Evolutionary conservation across 2,888 invertebrate species (phyloP).

Genomic region (Drosophila kanekoi): DNA sequence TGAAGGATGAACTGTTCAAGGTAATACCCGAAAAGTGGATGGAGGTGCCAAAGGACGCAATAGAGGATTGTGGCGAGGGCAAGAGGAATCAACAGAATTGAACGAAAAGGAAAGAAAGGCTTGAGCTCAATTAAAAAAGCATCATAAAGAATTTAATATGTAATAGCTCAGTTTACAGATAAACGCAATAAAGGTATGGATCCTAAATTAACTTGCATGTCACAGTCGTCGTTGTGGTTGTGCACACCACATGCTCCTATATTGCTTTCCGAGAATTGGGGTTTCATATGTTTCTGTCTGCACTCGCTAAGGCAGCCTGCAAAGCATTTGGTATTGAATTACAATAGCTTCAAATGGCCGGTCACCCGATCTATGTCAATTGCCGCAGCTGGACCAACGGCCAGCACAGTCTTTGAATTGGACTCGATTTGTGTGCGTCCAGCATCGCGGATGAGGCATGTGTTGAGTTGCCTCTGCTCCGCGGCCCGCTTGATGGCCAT

Average conservation of each 20-base stretch:
- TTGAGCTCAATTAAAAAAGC: constrained; percentile 28
- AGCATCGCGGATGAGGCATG: constrained; percentile 93
- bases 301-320: background rate
- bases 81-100: constrained; percentile 20
- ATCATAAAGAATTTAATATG: constrained; percentile 58
- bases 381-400: constrained; percentile 95
- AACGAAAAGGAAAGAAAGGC: background rate
- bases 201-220: constrained; percentile 54
- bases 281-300: constrained; percentile 15
- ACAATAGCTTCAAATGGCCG: constrained; percentile 94
- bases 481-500: constrained; percentile 90
- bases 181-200: constrained; percentile 45
- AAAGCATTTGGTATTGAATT: constrained; percentile 52
- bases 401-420: constrained; percentile 95
- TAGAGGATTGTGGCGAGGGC: constrained; percentile 35
- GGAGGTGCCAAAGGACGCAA: constrained; percentile 16
- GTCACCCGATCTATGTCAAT: constrained; percentile 92
- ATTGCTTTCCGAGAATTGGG: constrained; percentile 29
- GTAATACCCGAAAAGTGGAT: constrained; percentile 51
- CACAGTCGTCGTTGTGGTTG: constrained; percentile 44
- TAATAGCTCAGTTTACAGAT: constrained; percentile 62
- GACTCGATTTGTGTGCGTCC: constrained; percentile 96
- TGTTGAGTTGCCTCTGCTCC: constrained; percentile 89
- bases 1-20: constrained; percentile 34
- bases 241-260: constrained; percentile 1